Percentiles rank a stretch among this genome's conserved stretches.
These are phyloP conservation scores for Lissocephala sabroskyi DNA, from an alignment of 2,888 invertebrate species.

Conservation along the genomic window DNA sequence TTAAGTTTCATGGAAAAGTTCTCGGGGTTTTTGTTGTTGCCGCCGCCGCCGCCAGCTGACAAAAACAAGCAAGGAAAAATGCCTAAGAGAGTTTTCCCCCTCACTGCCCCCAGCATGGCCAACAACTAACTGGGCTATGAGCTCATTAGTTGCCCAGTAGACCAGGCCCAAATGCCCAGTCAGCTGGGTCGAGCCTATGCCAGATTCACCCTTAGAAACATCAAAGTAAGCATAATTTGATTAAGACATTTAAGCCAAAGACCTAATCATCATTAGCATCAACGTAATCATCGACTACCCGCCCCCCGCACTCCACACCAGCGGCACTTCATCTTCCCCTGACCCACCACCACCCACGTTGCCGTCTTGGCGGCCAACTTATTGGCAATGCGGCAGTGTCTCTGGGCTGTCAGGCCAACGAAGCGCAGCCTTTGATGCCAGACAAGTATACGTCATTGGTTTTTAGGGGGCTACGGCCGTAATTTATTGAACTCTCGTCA, in stretches of 20 bases:
- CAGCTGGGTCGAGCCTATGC: conserved; percentile 9
- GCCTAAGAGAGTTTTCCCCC: conserved; percentile 8
- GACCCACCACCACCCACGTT: too few relatives aligned
- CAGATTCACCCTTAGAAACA: conserved; percentile 35
- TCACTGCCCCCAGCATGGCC: too few relatives aligned
- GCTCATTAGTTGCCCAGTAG: conserved; percentile 52
- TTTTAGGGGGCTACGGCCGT: conserved; percentile 37
- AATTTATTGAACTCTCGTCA: conserved; percentile 48
- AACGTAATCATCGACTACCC: conserved; percentile 43
- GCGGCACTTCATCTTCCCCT: too few relatives aligned
- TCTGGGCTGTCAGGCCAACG: conserved; percentile 14
- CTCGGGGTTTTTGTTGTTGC: conserved; percentile 12
- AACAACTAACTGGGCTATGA: conserved; percentile 35
- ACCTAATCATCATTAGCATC: conserved; percentile 65
- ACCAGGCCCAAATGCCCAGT: conserved; percentile 5
- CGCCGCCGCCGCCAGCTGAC: conserved; percentile 37
- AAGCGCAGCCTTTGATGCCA: conserved; percentile 42
- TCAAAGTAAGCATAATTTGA: conserved; percentile 68
- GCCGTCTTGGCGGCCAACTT: too few relatives aligned
- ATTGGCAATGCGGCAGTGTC: not conserved
- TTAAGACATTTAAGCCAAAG: conserved; percentile 65
- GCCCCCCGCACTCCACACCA: not conserved
- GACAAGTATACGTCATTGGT: conserved; percentile 48
- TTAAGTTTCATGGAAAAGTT: conserved; percentile 54
- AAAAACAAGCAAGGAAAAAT: conserved; percentile 34